Conservation (phyloP, 2,888 invertebrate genomes). For the Dysmachus trigonus region DNA sequence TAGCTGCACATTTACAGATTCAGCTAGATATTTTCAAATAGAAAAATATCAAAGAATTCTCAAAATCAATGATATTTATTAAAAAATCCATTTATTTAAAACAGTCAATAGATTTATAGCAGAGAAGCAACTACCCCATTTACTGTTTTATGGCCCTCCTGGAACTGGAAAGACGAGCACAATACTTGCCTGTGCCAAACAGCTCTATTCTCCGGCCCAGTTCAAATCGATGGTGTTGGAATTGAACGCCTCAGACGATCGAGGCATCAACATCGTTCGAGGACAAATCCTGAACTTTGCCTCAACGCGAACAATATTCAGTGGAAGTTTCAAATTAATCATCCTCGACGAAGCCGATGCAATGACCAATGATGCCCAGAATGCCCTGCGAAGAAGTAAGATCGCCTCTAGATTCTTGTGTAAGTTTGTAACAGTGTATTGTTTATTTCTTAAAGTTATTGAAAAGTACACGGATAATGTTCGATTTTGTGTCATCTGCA, state of each 20-base stretch:
- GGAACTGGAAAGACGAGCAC: slow-evolving; percentile 99
- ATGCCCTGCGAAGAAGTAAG: slow-evolving; percentile 91
- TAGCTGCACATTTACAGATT: no score
- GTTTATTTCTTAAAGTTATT: slow-evolving; percentile 74
- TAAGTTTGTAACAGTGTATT: not conserved
- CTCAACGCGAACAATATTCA: slow-evolving; percentile 94
- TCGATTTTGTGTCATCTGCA: slow-evolving; percentile 98
- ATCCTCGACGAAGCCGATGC: slow-evolving; percentile 99
- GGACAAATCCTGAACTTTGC: slow-evolving; percentile 96
- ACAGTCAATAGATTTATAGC: slow-evolving; percentile 86
- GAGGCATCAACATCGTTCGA: slow-evolving; percentile 94
- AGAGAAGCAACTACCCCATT: slow-evolving; percentile 92
- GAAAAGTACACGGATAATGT: slow-evolving; percentile 99
- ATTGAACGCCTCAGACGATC: slow-evolving; percentile 97
- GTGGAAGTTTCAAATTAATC: slow-evolving; percentile 91
- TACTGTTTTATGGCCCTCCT: slow-evolving; percentile 97
- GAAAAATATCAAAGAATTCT: no score
- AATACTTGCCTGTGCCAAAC: slow-evolving; percentile 92
- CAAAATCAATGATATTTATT: not conserved
- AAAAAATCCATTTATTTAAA: not conserved
- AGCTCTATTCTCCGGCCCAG: slow-evolving; percentile 88
- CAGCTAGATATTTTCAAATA: no score
- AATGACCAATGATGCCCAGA: slow-evolving; percentile 99
- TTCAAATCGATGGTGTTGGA: slow-evolving; percentile 94
- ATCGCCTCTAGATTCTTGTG: slow-evolving; percentile 55